These are phyloP conservation scores for Theodoxus fluviatilis DNA, from an alignment of 2,888 invertebrate species.

Conservation along the genomic window DNA sequence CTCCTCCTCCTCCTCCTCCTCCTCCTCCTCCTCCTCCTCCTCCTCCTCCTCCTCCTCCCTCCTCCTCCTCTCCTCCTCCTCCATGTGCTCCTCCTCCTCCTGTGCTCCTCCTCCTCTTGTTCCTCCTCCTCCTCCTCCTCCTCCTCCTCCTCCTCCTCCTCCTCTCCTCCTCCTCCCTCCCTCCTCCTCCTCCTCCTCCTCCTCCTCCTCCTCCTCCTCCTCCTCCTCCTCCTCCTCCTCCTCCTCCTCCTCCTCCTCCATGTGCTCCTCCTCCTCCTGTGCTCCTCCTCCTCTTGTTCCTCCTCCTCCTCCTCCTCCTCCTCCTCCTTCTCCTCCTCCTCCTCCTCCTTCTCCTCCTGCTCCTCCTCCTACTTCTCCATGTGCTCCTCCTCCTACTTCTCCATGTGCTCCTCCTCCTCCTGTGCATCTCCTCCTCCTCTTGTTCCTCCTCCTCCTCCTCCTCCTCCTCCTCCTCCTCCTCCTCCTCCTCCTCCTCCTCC, in stretches of 20 bases:
- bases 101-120: too few relatives aligned
- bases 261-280: background rate
- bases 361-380: too few relatives aligned
- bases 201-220: background rate
- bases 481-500: too few relatives aligned
- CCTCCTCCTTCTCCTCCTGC: too few relatives aligned
- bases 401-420: too few relatives aligned
- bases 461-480: too few relatives aligned
- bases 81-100: too few relatives aligned
- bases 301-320: constrained; percentile 9
- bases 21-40: constrained; percentile 4
- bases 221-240: background rate
- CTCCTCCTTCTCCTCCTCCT: background rate
- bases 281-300: constrained; percentile 5
- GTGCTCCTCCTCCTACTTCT: too few relatives aligned
- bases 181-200: constrained; percentile 3
- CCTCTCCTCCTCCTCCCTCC: background rate
- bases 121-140: too few relatives aligned
- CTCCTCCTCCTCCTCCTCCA: background rate
- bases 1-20: constrained; percentile 7
- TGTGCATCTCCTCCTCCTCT: too few relatives aligned
- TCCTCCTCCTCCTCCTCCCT: too few relatives aligned
- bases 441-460: too few relatives aligned
- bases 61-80: background rate
- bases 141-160: constrained; percentile 5